Conservation (phyloP, 2,113 vertebrate genomes). For the Sander lucioperca region DNA sequence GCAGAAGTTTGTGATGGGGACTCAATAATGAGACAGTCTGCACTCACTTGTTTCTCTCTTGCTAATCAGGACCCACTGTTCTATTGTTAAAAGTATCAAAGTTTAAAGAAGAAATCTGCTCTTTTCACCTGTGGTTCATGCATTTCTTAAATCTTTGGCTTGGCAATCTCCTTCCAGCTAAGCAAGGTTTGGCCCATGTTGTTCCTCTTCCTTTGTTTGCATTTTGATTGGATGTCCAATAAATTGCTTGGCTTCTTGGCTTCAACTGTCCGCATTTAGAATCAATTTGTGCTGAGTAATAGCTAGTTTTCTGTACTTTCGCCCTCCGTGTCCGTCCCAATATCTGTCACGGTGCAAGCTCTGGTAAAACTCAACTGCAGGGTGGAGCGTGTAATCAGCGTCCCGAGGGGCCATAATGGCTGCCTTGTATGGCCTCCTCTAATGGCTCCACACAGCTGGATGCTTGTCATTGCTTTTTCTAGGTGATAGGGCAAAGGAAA, state of each 20-base stretch:
- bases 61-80: constrained; percentile 19
- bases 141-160: constrained; percentile 1
- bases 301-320: constrained; percentile 5
- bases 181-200: neutral
- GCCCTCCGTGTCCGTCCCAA: constrained; percentile 11
- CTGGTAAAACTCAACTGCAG: constrained; percentile 37
- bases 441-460: constrained; percentile 45
- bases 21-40: neutral
- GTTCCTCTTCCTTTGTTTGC: constrained; percentile 8
- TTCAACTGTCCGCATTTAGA: constrained; percentile 27
- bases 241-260: neutral
- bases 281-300: constrained; percentile 38
- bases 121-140: neutral
- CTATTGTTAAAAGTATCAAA: constrained; percentile 5
- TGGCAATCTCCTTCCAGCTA: neutral
- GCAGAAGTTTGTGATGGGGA: constrained; percentile 12
- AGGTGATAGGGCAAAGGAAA: constrained; percentile 8
- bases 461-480: constrained; percentile 31
- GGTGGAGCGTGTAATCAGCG: constrained; percentile 51
- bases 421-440: constrained; percentile 25
- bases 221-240: constrained; percentile 39
- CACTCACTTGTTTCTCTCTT: neutral
- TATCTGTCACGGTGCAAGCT: constrained; percentile 14
- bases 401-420: constrained; percentile 40
- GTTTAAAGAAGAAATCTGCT: neutral